phyloP scores from a whole-genome alignment of 2,888 invertebrate species.

The Diploptera punctata region DNA sequence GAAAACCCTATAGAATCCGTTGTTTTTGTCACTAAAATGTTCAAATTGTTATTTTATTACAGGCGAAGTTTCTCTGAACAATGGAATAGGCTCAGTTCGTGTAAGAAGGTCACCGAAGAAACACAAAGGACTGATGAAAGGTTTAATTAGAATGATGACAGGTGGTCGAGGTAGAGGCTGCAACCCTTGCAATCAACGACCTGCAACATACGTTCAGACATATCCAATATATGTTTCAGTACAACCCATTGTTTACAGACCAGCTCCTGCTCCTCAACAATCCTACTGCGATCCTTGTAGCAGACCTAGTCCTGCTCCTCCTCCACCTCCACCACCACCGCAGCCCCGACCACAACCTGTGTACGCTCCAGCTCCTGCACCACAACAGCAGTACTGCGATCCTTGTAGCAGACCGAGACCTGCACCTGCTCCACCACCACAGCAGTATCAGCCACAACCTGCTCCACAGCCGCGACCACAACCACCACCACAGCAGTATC shows the following conservation, averaged over 20 bases:
- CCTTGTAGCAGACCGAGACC: neutral
- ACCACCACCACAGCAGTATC: too few species aligned
- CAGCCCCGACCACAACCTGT: neutral
- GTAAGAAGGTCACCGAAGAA: neutral
- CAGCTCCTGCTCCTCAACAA: neutral
- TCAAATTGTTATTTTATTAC: too few species aligned
- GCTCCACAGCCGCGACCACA: too few species aligned
- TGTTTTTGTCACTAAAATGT: too few species aligned
- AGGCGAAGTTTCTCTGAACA: neutral
- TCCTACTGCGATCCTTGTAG: neutral
- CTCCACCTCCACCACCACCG: neutral
- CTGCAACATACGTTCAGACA: too few species aligned
- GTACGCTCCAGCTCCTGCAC: too few species aligned
- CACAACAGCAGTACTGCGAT: neutral
- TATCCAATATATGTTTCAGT: too few species aligned
- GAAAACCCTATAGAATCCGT: too few species aligned
- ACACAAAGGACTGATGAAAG: neutral
- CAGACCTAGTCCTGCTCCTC: neutral
- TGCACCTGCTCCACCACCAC: too few species aligned
- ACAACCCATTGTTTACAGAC: neutral
- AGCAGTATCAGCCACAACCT: too few species aligned
- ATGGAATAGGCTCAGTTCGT: neutral
- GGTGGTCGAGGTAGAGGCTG: neutral
- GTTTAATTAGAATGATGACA: neutral
- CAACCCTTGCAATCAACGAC: too few species aligned